A percentile compares a stretch with the other conserved stretches of the same genome.
Conservation (phyloP, 2,113 vertebrate species). For the Desmodus rotundus region DNA sequence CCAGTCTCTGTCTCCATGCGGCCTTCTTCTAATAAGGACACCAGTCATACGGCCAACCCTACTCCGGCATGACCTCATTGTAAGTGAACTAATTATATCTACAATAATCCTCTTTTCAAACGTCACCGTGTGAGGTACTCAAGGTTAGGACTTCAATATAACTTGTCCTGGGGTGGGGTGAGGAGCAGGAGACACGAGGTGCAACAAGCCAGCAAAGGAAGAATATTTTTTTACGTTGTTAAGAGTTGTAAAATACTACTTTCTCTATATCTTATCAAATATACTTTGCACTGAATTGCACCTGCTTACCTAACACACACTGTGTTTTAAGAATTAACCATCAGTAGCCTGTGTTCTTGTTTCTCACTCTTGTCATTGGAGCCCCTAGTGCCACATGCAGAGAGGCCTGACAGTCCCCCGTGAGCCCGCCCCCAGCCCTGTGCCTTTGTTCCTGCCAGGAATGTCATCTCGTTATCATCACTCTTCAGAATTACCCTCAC, state of each 20-base stretch:
- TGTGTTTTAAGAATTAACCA: not conserved
- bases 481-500: not conserved
- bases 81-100: not conserved
- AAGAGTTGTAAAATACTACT: not conserved
- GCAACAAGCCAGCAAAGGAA: not conserved
- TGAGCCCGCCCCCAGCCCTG: no score
- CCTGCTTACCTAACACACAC: not conserved
- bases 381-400: accelerated
- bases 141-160: not conserved
- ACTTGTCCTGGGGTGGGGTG: not conserved
- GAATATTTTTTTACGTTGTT: not conserved
- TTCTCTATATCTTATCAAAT: not conserved
- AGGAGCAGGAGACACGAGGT: not conserved
- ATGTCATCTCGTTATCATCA: not conserved
- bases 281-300: not conserved
- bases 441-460: not conserved
- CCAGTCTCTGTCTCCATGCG: not conserved
- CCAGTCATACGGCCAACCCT: not conserved
- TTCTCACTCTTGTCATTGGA: not conserved
- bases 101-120: not conserved
- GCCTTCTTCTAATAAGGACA: not conserved
- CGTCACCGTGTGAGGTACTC: not conserved
- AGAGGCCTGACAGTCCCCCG: not conserved
- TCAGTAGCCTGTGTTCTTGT: not conserved
- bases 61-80: not conserved